Evolutionary conservation across 2,888 invertebrate genomes (phyloP).

Genomic region (Caenorhabditis plicata): DNA sequence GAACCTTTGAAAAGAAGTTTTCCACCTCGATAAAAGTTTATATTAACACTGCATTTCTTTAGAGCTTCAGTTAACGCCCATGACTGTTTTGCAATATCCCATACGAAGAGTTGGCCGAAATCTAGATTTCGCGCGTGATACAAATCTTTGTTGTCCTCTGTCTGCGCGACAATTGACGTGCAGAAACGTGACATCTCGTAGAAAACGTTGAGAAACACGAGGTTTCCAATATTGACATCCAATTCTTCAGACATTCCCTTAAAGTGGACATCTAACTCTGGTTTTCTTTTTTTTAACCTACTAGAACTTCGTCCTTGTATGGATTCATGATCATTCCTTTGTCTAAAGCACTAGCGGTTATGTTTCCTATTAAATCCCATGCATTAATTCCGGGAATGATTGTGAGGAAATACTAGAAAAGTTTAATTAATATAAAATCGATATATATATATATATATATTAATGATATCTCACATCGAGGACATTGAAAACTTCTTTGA

Average conservation of each 20-base stretch:
- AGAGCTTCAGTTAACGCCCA: slow-evolving; percentile 51
- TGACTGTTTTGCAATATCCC: slow-evolving; percentile 45
- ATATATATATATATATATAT: neutral
- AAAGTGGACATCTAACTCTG: neutral
- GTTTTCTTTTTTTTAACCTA: slow-evolving; percentile 5
- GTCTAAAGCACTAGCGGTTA: slow-evolving; percentile 39
- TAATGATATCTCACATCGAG: slow-evolving; percentile 22
- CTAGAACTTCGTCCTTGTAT: slow-evolving; percentile 49
- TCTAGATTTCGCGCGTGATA: slow-evolving; percentile 53
- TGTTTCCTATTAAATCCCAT: slow-evolving; percentile 43
- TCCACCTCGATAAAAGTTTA: slow-evolving; percentile 48
- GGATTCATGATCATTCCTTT: slow-evolving; percentile 46
- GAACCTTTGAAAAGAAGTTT: slow-evolving; percentile 53
- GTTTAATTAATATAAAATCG: neutral
- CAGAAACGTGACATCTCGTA: slow-evolving; percentile 58
- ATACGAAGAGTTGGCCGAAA: slow-evolving; percentile 53
- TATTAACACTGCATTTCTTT: slow-evolving; percentile 49
- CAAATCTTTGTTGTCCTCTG: slow-evolving; percentile 33
- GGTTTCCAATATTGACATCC: slow-evolving; percentile 46
- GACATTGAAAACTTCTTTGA: slow-evolving; percentile 47
- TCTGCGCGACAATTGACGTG: slow-evolving; percentile 54
- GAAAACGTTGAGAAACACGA: slow-evolving; percentile 55
- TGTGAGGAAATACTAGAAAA: slow-evolving; percentile 36
- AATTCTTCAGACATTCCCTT: slow-evolving; percentile 52
- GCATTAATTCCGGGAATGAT: slow-evolving; percentile 43